A percentile compares a stretch with the other conserved stretches of the same genome.
These are phyloP conservation scores for Rhyacophila evoluta DNA, from an alignment of 2,888 invertebrate species.

Conservation along the genomic window DNA sequence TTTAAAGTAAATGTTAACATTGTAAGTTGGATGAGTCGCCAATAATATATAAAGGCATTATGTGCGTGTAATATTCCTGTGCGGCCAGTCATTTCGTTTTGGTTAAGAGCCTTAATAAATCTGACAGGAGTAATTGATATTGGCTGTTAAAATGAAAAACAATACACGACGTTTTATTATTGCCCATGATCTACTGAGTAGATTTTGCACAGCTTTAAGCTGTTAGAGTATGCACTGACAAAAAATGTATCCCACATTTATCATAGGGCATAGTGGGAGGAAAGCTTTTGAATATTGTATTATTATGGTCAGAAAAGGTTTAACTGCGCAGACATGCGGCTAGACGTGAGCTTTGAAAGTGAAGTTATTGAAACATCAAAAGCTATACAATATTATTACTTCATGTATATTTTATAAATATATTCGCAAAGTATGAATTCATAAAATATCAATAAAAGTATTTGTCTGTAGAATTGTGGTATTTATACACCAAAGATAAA, in stretches of 20 bases:
- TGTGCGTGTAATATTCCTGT: neutral
- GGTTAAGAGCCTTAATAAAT: neutral
- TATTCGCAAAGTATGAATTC: no score
- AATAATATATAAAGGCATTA: neutral
- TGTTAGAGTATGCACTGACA: neutral
- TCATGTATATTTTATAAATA: no score
- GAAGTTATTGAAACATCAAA: neutral
- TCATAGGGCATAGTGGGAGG: neutral
- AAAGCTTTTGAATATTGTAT: neutral
- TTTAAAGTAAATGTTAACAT: neutral
- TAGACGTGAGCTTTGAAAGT: neutral
- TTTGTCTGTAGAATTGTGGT: no score
- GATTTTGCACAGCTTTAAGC: neutral
- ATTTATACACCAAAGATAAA: no score
- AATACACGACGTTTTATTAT: neutral
- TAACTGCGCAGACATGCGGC: neutral
- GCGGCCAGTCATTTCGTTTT: neutral
- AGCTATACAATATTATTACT: neutral
- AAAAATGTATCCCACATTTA: neutral
- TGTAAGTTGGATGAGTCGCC: neutral
- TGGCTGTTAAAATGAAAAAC: neutral
- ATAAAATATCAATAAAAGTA: no score
- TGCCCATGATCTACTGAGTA: neutral
- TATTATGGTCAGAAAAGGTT: neutral
- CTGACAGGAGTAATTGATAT: slow-evolving; percentile 2